Base-by-base conservation (phyloP, 2,797 vertebrate species). In the Austrolebias charrua region DNA sequence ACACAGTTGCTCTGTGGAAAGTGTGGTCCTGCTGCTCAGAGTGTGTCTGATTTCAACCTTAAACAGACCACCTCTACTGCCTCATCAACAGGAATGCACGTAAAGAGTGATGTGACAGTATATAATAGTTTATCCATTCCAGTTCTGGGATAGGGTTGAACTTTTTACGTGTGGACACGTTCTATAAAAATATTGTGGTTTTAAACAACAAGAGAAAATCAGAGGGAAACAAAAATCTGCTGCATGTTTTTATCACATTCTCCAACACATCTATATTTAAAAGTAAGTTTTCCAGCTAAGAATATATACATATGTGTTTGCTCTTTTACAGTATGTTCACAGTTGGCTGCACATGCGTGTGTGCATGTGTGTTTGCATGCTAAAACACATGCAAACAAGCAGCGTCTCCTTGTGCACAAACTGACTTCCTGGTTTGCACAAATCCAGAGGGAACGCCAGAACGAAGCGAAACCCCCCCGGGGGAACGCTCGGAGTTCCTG, bases 391-490 rank as follows among this genome's bases (percentile, higher is more conserved):
- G 72, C 78, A 71, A 78, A 73, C 77, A 55, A 10, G 49, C 63
- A 7, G 50, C 1, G 16, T 67, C 63, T 60, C 65, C 65, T 13
- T 2, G 55, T 48, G 69, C 29, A 33, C 60, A 72, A 42, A 54
- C 40, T 3, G 15, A 82, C 81, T 83, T 86, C 81, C 84, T 75
- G 77, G 77, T 66, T 19, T 38, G 62, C 58, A 40, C 53, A 55
- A 66, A 53, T 81, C 82, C 64, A 45, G 55, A 71, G 83, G 76
- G 83, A 81, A 82, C 44, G 18, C 55, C 67, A 55, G 79, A 73
- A 76, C 28, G 46, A 35, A 52, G 46, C 67, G 69, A 75, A 71
- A 76, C 76, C 77, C 69, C 4, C 3, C 24, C 24, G 24, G 15
- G 55, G 77, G 80, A 82, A 75, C 52, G 63, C 61, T 71, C 11